Evolutionary conservation across 30 jellyfish, hydroid and myxozoan species (phyloP).

Genomic region (Haliclystus octoradiatus): DNA sequence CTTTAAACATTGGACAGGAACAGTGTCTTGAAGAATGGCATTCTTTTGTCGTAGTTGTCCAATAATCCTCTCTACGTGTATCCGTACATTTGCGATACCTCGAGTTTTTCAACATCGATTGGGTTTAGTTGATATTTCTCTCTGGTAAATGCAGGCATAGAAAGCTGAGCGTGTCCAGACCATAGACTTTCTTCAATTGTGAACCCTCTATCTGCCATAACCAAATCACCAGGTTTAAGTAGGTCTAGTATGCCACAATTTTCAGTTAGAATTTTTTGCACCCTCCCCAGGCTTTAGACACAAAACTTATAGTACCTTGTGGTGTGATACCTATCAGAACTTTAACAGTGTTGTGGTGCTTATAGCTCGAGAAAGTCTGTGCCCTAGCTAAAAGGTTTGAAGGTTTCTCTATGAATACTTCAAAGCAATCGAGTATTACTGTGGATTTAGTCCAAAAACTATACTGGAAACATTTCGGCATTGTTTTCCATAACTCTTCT

Average conservation of each 20-base stretch:
- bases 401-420: constrained; percentile 31
- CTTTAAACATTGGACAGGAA: neutral
- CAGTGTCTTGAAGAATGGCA: constrained; percentile 12
- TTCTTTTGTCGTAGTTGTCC: constrained; percentile 15
- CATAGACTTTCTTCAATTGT: constrained; percentile 21
- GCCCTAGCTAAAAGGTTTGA: no score
- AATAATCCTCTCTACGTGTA: constrained; percentile 17
- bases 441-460: constrained; percentile 20
- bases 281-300: no score
- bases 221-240: constrained; percentile 17
- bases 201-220: constrained; percentile 24
- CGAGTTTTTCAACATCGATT: constrained; percentile 13
- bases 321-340: no score
- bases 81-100: constrained; percentile 17
- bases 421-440: constrained; percentile 37
- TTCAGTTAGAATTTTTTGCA: constrained; percentile 4
- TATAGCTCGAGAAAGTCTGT: no score
- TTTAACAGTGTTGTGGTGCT: no score
- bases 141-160: constrained; percentile 5
- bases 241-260: constrained; percentile 13
- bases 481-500: constrained; percentile 10
- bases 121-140: constrained; percentile 15
- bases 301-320: no score
- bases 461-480: constrained; percentile 31
- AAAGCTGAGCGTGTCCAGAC: constrained; percentile 12